Conservation (phyloP, 2,797 vertebrate genomes). For the Alcedo atthis region DNA sequence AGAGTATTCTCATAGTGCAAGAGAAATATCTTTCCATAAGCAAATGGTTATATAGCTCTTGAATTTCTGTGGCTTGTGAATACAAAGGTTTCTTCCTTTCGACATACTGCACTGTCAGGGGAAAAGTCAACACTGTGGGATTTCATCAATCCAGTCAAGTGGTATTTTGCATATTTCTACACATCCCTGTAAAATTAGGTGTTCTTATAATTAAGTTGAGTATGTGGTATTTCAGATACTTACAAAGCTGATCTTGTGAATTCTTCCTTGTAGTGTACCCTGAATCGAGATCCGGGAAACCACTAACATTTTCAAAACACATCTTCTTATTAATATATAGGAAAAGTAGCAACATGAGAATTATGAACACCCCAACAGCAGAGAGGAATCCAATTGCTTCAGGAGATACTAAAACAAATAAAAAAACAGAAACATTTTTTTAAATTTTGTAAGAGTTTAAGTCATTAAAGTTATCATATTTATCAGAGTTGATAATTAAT, state of each 20-base stretch:
- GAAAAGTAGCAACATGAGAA: slow-evolving; percentile 94
- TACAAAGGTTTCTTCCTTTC: neutral
- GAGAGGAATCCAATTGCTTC: slow-evolving; percentile 96
- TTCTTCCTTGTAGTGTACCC: slow-evolving; percentile 86
- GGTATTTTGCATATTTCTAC: neutral
- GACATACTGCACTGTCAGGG: neutral
- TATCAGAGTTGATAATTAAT: neutral
- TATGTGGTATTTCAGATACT: slow-evolving; percentile 64
- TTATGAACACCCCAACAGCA: slow-evolving; percentile 91
- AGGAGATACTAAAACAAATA: slow-evolving; percentile 89
- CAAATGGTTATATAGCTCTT: neutral
- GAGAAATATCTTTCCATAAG: neutral
- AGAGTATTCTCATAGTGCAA: neutral
- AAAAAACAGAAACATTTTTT: slow-evolving; percentile 45
- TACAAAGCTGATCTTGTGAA: slow-evolving; percentile 84
- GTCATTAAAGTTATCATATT: neutral
- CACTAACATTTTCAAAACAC: slow-evolving; percentile 89
- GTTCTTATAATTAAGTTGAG: neutral
- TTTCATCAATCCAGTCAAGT: neutral
- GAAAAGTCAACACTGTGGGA: neutral
- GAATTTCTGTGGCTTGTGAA: neutral
- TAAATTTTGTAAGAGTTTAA: neutral
- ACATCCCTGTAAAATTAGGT: neutral
- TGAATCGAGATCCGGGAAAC: slow-evolving; percentile 88
- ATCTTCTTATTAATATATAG: slow-evolving; percentile 97